Conservation (phyloP, 2,797 vertebrate genomes). For the Epinephelus malabaricus region DNA sequence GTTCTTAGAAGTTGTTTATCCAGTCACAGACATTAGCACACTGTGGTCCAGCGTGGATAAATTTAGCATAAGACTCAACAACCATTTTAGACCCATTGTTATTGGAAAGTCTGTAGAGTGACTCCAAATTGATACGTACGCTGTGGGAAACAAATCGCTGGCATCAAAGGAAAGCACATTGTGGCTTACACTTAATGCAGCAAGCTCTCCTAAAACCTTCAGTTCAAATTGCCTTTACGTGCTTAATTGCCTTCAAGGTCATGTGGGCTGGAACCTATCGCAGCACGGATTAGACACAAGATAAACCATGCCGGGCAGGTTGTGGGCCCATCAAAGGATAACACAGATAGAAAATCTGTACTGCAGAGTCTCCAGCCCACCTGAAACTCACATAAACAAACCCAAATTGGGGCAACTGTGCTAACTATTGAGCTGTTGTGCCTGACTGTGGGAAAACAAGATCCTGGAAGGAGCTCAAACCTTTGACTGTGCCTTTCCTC, state of each 20-base stretch:
- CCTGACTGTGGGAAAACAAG: conserved; percentile 8
- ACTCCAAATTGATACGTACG: conserved; percentile 45
- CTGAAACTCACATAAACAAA: conserved; percentile 25
- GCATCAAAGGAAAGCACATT: conserved; percentile 48
- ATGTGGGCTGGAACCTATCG: conserved; percentile 39
- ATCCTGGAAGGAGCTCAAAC: conserved; percentile 6
- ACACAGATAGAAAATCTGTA: neutral
- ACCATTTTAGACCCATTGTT: conserved; percentile 36
- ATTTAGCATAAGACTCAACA: conserved; percentile 57
- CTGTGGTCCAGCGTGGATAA: conserved; percentile 29
- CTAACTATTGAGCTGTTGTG: neutral
- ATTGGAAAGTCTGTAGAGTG: conserved; percentile 51
- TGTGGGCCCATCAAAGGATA: conserved; percentile 7
- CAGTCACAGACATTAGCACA: conserved; percentile 58
- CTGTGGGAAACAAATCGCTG: conserved; percentile 47
- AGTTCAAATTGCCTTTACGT: conserved; percentile 57
- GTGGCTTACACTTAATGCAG: conserved; percentile 11
- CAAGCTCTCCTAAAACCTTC: conserved; percentile 26
- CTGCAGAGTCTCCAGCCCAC: neutral
- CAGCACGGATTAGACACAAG: conserved; percentile 17
- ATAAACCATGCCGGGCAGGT: conserved; percentile 4
- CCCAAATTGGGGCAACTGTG: neutral
- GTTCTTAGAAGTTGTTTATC: conserved; percentile 56
- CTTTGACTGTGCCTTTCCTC: neutral
- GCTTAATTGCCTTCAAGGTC: conserved; percentile 49